These are phyloP conservation scores for Oostethus manadensis DNA, from an alignment of 2,113 vertebrate genomes.

Conservation along the genomic window DNA sequence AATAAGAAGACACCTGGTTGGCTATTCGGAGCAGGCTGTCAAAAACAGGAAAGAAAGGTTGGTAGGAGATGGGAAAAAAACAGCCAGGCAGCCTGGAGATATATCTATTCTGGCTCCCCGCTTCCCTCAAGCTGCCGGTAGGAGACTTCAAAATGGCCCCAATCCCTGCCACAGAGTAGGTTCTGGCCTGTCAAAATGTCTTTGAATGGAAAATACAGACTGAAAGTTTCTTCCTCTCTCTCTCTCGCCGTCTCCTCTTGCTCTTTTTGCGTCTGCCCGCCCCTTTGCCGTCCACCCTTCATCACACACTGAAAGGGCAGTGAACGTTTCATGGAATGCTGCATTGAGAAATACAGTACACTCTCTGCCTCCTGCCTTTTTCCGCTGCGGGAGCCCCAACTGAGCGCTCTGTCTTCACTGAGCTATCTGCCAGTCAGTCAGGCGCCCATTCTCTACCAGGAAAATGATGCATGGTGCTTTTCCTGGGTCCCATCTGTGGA, in stretches of 20 bases:
- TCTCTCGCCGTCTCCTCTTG: slow-evolving; percentile 4
- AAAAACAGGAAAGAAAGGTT: slow-evolving; percentile 62
- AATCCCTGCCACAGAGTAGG: slow-evolving; percentile 58
- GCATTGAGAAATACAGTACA: slow-evolving; percentile 34
- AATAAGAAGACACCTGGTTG: slow-evolving; percentile 65
- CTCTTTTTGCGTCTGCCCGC: slow-evolving; percentile 1
- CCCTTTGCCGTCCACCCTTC: slow-evolving; percentile 56
- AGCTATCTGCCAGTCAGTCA: slow-evolving; percentile 66
- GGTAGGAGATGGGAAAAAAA: slow-evolving; percentile 8
- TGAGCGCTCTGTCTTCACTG: slow-evolving; percentile 50
- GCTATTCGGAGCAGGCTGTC: slow-evolving; percentile 58
- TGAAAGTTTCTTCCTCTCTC: slow-evolving; percentile 55
- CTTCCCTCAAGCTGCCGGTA: slow-evolving; percentile 64
- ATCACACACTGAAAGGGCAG: slow-evolving; percentile 59
- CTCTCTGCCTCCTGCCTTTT: slow-evolving; percentile 1
- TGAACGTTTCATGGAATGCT: slow-evolving; percentile 43
- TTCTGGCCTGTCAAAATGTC: slow-evolving; percentile 69
- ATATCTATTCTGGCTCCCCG: slow-evolving; percentile 68
- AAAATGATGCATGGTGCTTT: slow-evolving; percentile 52
- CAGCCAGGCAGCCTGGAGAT: slow-evolving; percentile 57
- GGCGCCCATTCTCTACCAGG: slow-evolving; percentile 51
- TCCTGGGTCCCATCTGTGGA: slow-evolving; percentile 53
- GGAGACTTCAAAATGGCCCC: slow-evolving; percentile 72
- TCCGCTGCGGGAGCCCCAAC: slow-evolving; percentile 14
- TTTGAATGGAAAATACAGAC: slow-evolving; percentile 64